Evolutionary conservation across 2,797 vertebrate genomes (phyloP).

Genomic region (Pseudocheirus occidentalis): DNA sequence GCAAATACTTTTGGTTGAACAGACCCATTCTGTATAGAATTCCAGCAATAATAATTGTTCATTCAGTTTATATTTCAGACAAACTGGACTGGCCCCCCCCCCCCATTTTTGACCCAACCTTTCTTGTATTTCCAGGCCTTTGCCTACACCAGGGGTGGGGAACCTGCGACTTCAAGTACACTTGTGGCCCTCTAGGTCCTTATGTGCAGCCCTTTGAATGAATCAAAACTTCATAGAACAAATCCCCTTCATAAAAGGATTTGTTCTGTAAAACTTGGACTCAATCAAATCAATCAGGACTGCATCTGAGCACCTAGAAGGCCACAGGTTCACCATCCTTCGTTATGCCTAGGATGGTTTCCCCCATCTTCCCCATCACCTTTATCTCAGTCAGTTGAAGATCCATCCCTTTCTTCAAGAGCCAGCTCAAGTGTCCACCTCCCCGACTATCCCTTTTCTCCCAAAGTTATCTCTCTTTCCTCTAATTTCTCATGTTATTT

Average conservation of each 20-base stretch:
- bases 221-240: no score
- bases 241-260: no score
- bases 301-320: no score
- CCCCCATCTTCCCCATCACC: not conserved
- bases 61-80: not conserved
- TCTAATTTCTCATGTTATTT: not conserved
- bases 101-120: not conserved
- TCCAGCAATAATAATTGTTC: not conserved
- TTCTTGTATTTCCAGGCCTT: not conserved
- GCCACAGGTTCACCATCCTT: not conserved
- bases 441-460: not conserved
- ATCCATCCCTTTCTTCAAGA: not conserved
- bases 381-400: not conserved
- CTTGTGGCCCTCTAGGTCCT: no score
- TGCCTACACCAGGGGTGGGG: not conserved
- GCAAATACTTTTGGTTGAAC: slow-evolving; percentile 37
- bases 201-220: no score
- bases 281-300: no score
- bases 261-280: no score
- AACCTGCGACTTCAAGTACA: no score
- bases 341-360: not conserved
- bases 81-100: not conserved
- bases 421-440: not conserved
- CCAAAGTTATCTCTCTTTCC: not conserved
- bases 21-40: not conserved